Percentiles rank a stretch among this genome's conserved stretches.
Evolutionary conservation across 1,140 invertebrate species (phyloP).

Genomic region (Calycopis cecrops): DNA sequence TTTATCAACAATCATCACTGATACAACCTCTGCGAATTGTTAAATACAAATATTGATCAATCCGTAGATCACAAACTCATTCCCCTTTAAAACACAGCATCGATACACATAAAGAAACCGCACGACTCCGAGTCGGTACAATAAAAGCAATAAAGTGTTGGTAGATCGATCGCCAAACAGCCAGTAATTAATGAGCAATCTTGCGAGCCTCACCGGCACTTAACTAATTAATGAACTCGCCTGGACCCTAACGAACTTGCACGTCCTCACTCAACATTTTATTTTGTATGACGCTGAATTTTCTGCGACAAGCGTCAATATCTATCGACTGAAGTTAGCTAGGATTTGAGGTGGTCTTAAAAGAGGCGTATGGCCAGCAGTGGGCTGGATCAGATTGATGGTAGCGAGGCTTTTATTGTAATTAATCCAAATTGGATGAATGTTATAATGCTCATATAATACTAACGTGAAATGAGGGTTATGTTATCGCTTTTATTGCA

Average conservation of each 20-base stretch:
- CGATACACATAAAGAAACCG: slow-evolving; percentile 40
- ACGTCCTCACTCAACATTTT: slow-evolving; percentile 48
- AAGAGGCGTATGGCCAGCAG: too few species aligned
- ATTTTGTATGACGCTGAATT: slow-evolving; percentile 19
- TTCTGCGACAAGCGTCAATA: neutral
- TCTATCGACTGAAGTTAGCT: too few species aligned
- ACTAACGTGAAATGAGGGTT: too few species aligned
- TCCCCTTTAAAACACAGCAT: slow-evolving; percentile 28
- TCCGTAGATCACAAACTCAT: slow-evolving; percentile 12
- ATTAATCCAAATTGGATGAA: neutral
- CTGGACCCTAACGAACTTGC: slow-evolving; percentile 48
- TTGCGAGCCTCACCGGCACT: slow-evolving; percentile 65
- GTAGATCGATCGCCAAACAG: slow-evolving; percentile 58
- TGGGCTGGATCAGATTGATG: too few species aligned
- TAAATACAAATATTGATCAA: too few species aligned
- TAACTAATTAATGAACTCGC: slow-evolving; percentile 63
- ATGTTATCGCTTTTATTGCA: too few species aligned
- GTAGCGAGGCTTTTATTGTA: too few species aligned
- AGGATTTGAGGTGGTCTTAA: too few species aligned
- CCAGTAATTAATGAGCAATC: slow-evolving; percentile 68
- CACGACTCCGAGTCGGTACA: slow-evolving; percentile 41
- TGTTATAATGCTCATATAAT: neutral
- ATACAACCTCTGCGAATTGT: too few species aligned
- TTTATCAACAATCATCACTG: too few species aligned
- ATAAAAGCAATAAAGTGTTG: slow-evolving; percentile 64